Conservation (phyloP, 2,113 vertebrate species). For the Dromiciops gliroides region DNA sequence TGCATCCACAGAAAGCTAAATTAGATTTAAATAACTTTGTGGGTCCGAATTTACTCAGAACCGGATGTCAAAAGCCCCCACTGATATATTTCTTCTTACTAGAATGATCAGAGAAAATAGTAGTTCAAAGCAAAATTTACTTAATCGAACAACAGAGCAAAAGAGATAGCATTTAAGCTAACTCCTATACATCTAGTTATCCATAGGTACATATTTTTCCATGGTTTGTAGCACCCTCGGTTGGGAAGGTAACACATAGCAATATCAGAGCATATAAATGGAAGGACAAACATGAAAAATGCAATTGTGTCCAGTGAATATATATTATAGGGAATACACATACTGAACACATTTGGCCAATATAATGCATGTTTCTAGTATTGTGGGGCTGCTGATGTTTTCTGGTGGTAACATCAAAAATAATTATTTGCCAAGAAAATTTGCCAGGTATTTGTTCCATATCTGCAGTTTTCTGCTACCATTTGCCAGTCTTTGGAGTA, state of each 20-base stretch:
- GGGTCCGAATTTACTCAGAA: not conserved
- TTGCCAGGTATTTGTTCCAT: not conserved
- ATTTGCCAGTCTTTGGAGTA: not conserved
- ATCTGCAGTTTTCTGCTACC: not conserved
- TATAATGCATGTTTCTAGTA: not conserved
- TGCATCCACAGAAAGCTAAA: not conserved
- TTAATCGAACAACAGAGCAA: not conserved
- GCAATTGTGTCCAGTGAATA: not conserved
- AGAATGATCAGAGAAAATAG: not conserved
- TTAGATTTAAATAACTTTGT: not conserved
- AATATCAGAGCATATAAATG: not conserved
- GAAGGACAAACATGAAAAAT: not conserved
- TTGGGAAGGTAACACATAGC: not conserved
- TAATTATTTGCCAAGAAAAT: not conserved
- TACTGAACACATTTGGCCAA: not conserved
- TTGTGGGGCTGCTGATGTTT: not conserved
- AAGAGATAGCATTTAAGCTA: not conserved
- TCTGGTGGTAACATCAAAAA: not conserved
- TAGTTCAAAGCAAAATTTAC: not conserved
- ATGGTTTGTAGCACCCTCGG: not conserved
- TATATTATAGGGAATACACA: not conserved
- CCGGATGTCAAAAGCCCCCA: not conserved
- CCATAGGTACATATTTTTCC: not conserved
- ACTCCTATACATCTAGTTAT: not conserved
- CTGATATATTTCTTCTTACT: not conserved